Conservation (phyloP, 1,140 invertebrate species). For the Sitobion miscanthi region DNA sequence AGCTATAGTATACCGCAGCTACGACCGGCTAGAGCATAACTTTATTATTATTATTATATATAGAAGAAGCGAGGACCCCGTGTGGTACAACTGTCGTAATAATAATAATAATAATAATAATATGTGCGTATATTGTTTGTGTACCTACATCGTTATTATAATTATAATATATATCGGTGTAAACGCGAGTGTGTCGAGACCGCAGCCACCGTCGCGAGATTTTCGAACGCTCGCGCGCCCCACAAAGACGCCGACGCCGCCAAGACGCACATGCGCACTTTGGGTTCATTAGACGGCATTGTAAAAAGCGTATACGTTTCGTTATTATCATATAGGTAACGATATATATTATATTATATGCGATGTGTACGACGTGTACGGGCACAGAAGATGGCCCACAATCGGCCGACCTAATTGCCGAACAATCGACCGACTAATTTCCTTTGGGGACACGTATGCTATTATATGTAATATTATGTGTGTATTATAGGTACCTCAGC, state of each 20-base stretch:
- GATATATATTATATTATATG: background rate
- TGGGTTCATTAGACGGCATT: constrained; percentile 49
- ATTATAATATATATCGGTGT: background rate
- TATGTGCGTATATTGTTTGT: background rate
- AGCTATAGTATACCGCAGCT: too few relatives aligned
- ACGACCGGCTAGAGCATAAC: too few relatives aligned
- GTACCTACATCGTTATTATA: background rate
- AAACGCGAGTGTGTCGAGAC: background rate
- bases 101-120: background rate
- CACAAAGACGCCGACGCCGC: constrained; percentile 45
- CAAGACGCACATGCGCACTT: constrained; percentile 32
- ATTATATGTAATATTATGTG: background rate
- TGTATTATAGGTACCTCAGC: too few relatives aligned
- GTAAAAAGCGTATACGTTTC: constrained; percentile 9
- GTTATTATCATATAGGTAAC: background rate
- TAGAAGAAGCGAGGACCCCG: background rate
- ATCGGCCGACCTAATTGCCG: constrained; percentile 53
- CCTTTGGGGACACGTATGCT: constrained; percentile 29
- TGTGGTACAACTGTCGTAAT: background rate
- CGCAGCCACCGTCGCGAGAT: background rate
- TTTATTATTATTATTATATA: too few relatives aligned
- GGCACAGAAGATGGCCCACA: constrained; percentile 36
- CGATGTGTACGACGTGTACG: background rate
- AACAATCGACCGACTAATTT: constrained; percentile 53
- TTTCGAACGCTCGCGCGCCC: background rate